A percentile compares a stretch with the other conserved stretches of the same genome.
These are phyloP conservation scores for Leptopilina clavipes DNA, from an alignment of 1,140 invertebrate genomes.

Conservation along the genomic window DNA sequence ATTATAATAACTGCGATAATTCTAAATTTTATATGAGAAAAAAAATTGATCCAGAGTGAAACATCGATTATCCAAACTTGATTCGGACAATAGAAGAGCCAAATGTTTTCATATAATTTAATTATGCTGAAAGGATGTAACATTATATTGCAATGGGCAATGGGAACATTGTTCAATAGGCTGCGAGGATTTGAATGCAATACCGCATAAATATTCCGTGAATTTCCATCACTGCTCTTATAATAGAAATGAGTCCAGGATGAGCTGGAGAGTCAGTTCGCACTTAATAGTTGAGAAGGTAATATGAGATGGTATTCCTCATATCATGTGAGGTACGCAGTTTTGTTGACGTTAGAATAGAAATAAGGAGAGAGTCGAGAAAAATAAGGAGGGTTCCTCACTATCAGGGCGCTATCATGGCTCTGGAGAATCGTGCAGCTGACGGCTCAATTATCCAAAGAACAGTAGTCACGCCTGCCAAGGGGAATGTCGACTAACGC, in stretches of 20 bases:
- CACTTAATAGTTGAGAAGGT: neutral
- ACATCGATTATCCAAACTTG: no score
- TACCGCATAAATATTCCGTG: no score
- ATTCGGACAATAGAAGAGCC: no score
- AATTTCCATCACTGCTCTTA: neutral
- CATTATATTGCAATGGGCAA: no score
- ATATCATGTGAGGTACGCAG: neutral
- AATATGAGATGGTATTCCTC: conserved; percentile 1
- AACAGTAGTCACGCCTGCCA: conserved; percentile 62
- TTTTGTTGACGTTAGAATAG: neutral
- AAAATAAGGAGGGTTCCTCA: conserved; percentile 39
- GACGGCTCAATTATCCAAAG: conserved; percentile 69
- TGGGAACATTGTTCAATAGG: no score
- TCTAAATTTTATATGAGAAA: no score
- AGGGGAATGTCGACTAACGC: conserved; percentile 44
- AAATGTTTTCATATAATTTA: no score
- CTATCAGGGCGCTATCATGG: conserved; percentile 58
- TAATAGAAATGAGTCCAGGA: conserved; percentile 3
- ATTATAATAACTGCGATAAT: no score
- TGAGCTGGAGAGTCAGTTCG: neutral
- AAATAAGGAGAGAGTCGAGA: neutral
- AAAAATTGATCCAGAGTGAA: no score
- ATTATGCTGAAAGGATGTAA: no score
- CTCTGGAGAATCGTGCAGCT: conserved; percentile 65
- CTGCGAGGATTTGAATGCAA: no score